Conservation (phyloP, 2,797 vertebrate species). For the Pachyuromys duprasi region DNA sequence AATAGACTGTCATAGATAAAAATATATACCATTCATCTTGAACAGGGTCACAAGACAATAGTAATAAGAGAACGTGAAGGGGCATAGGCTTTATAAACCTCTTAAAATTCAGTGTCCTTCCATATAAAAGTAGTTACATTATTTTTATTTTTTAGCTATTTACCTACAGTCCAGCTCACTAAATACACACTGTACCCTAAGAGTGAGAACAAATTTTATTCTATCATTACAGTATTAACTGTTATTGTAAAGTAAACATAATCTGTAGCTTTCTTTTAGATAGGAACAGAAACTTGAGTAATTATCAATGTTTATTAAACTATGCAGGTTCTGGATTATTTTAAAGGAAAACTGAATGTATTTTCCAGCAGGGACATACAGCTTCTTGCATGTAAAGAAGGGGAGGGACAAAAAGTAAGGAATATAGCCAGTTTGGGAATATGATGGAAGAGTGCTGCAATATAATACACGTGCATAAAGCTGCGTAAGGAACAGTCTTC, state of each 20-base stretch:
- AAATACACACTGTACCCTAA: neutral
- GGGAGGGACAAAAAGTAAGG: neutral
- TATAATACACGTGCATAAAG: neutral
- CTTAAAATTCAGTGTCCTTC: constrained; percentile 77
- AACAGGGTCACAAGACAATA: constrained; percentile 81
- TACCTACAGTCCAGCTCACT: neutral
- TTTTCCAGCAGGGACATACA: neutral
- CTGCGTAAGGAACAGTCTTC: neutral
- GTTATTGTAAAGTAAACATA: neutral
- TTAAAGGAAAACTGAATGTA: neutral
- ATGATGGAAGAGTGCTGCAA: neutral
- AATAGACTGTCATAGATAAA: constrained; percentile 85
- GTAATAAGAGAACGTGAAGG: constrained; percentile 85
- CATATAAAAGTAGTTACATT: constrained; percentile 1
- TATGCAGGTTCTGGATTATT: neutral
- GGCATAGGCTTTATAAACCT: constrained; percentile 78
- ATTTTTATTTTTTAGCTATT: neutral
- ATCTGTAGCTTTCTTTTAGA: constrained; percentile 22
- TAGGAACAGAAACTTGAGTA: neutral
- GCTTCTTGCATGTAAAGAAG: neutral
- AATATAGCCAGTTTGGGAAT: neutral
- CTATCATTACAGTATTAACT: neutral
- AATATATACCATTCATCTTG: constrained; percentile 86
- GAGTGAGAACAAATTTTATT: constrained; percentile 23
- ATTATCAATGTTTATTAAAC: constrained; percentile 21